Evolutionary conservation across 2,113 vertebrate genomes (phyloP).

Genomic region (Mellivora capensis): DNA sequence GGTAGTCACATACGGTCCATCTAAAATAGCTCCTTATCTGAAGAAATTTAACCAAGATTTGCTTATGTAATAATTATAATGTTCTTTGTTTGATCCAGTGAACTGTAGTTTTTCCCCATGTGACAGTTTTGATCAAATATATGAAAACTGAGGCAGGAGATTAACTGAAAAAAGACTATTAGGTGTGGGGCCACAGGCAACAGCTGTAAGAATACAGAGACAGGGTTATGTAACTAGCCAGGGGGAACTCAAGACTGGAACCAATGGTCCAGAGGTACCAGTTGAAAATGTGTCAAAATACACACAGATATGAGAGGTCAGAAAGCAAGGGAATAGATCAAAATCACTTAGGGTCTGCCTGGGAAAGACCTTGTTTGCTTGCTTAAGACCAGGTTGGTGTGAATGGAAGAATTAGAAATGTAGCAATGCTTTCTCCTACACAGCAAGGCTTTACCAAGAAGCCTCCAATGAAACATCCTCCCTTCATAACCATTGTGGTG

Average conservation of each 20-base stretch:
- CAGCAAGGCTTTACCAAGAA: neutral
- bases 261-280: neutral
- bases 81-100: neutral
- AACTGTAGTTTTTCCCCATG: conserved; percentile 13
- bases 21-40: conserved; percentile 2
- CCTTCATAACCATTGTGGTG: neutral
- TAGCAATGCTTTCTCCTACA: neutral
- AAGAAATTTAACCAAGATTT: neutral
- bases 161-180: neutral
- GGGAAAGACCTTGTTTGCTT: neutral
- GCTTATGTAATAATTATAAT: neutral
- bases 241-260: neutral
- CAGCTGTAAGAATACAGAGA: neutral
- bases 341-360: neutral
- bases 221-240: neutral
- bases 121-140: neutral
- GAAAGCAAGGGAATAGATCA: neutral
- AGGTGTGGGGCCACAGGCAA: neutral
- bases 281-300: neutral
- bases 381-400: neutral
- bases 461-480: neutral
- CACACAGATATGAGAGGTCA: neutral
- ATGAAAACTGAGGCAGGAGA: neutral
- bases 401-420: neutral
- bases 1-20: neutral